Evolutionary conservation across 1,140 invertebrate species (phyloP).

Genomic region (Delia radicum): DNA sequence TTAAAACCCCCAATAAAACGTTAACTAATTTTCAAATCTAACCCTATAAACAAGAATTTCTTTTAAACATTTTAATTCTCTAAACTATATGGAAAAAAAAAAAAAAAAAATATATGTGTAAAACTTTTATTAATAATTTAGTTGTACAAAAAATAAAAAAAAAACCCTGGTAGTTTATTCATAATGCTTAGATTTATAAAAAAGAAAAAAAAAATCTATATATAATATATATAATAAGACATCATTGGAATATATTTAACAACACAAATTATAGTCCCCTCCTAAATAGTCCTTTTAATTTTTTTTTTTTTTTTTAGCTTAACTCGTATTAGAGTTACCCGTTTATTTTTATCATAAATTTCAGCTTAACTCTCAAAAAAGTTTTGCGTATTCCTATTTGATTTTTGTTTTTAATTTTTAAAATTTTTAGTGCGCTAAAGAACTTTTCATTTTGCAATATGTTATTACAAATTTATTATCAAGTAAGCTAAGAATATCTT

Average conservation of each 20-base stretch:
- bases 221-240: constrained; percentile 14
- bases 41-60: too few species aligned
- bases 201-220: neutral
- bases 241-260: neutral
- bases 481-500: neutral
- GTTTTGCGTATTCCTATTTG: neutral
- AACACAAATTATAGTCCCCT: neutral
- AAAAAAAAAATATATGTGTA: neutral
- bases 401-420: neutral
- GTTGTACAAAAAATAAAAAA: constrained; percentile 8
- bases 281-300: neutral
- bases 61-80: neutral
- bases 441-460: neutral
- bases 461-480: neutral
- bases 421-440: neutral
- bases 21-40: too few species aligned
- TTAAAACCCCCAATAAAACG: too few species aligned
- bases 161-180: constrained; percentile 16
- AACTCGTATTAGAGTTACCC: neutral
- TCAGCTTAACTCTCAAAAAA: neutral
- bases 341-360: neutral
- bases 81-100: neutral
- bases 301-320: neutral
- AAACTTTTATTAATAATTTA: constrained; percentile 18
- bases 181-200: constrained; percentile 18